Evolutionary conservation across 2,888 invertebrate genomes (phyloP), one percentile per base, ranked within the genome.

Genomic region (Xestia sexstrigata): DNA sequence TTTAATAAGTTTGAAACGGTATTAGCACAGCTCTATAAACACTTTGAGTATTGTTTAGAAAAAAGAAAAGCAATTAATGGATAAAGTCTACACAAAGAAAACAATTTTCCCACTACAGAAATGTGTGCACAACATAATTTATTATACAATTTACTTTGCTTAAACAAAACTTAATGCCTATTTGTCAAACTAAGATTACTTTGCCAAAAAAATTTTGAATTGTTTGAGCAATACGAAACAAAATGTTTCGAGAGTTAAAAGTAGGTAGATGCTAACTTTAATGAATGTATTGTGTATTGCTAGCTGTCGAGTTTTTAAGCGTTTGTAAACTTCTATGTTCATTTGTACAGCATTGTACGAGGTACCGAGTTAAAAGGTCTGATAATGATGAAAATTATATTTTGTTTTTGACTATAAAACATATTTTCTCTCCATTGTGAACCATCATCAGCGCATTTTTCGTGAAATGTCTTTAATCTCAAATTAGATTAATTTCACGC

Each of bases 111-210:
- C 42, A 47, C 68, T 58, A n/a, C 52, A 47, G 9, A 79, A 55
- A 70, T 80, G n/a, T 67, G 52, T 69, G 35, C 35, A 26, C 15
- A 52, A 26, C 66, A 66, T 49, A 69, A 76, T 80, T 70, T 52
- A n/a, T 66, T 39, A 4, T 20, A 68, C 68, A 81, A 65, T 79
- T 65, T 52, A 69, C 75, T 72, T 83, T 71, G 39, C 58, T 83
- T 47, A 62, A 67, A 70, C 13, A 52, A 83, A 78, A 65, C 58
- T 39, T 74, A 52, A 81, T 79, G 77, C 62, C 42, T 78, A 55
- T 78, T 83, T 83, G 79, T 9, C 26, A 79, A 79, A 74, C 80
- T 66, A 72, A 70, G 52, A 80, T 72, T 71, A 45, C 75, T 66
- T 84, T 66, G 13, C 11, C 20, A 58, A 58, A 73, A 70, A 73